A percentile compares a stretch with the other conserved stretches of the same genome.
Conservation (phyloP, 2,797 vertebrate species). For the Chiroxiphia lanceolata region DNA sequence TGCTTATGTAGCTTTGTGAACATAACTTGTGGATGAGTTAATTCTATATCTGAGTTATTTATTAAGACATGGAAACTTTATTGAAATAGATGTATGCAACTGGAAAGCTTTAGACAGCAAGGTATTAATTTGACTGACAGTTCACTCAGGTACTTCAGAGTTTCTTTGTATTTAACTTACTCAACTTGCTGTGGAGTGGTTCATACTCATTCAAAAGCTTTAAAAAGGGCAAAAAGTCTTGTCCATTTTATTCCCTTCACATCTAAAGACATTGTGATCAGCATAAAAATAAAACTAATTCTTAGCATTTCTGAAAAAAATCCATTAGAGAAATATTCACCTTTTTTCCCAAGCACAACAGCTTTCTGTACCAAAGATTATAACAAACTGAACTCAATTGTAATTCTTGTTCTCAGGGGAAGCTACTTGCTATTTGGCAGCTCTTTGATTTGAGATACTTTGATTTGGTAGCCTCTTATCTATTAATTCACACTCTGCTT, state of each 20-base stretch:
- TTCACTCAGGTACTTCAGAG: not conserved
- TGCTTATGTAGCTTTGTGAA: not conserved
- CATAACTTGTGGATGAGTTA: not conserved
- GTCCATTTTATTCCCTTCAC: not conserved
- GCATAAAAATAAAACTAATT: not conserved
- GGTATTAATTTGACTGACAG: not conserved
- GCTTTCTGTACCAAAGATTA: not conserved
- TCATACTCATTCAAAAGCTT: not conserved
- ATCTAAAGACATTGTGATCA: not conserved
- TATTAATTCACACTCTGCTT: not conserved
- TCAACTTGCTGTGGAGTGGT: not conserved
- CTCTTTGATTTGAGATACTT: not conserved
- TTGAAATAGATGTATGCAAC: not conserved
- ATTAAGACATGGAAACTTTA: not conserved
- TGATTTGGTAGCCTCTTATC: slow-evolving; percentile 32
- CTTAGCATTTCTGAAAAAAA: not conserved
- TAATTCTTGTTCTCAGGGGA: slow-evolving; percentile 6
- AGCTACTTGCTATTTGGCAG: not conserved
- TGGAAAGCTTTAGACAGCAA: not conserved
- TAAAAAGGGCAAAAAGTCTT: not conserved
- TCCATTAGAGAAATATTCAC: not conserved
- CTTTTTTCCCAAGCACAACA: not conserved
- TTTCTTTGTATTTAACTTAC: not conserved
- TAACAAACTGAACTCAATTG: not conserved
- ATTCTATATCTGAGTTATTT: not conserved